phyloP scores from a whole-genome alignment of 1,140 invertebrate genomes.

The Episyrphus balteatus region DNA sequence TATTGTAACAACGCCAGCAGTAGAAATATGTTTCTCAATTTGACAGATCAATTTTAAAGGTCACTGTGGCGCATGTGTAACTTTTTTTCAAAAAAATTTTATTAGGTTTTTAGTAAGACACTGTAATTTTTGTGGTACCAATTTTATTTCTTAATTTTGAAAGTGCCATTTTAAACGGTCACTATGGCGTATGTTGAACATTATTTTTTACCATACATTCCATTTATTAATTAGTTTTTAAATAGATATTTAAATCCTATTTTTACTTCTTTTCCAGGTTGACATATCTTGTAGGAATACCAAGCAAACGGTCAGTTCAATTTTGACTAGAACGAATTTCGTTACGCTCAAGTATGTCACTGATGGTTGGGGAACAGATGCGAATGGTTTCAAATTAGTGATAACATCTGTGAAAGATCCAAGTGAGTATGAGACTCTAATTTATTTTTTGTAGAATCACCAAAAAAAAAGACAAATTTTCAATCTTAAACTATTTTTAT shows the following conservation, averaged over 20 bases:
- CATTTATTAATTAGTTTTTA: too few relatives aligned
- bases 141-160: too few relatives aligned
- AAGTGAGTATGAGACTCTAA: slow-evolving; percentile 52
- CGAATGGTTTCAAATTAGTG: slow-evolving; percentile 83
- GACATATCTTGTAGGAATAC: slow-evolving; percentile 85
- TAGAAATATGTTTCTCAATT: too few relatives aligned
- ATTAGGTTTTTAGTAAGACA: too few relatives aligned
- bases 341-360: slow-evolving; percentile 89
- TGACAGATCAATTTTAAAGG: too few relatives aligned
- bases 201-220: too few relatives aligned
- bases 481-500: background rate
- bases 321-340: slow-evolving; percentile 84
- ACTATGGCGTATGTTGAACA: too few relatives aligned
- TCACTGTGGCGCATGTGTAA: too few relatives aligned
- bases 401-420: slow-evolving; percentile 89
- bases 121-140: too few relatives aligned
- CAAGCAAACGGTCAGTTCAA: slow-evolving; percentile 69
- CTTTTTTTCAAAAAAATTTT: too few relatives aligned
- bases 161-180: too few relatives aligned
- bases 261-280: slow-evolving; percentile 48
- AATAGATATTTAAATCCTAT: slow-evolving; percentile 4
- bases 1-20: too few relatives aligned
- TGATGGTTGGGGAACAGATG: slow-evolving; percentile 80
- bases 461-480: background rate
- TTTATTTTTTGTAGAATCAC: background rate